Percentiles rank a stretch among this genome's conserved stretches.
phyloP scores from a whole-genome alignment of 2,113 vertebrate genomes.

The Hymenochirus boettgeri region DNA sequence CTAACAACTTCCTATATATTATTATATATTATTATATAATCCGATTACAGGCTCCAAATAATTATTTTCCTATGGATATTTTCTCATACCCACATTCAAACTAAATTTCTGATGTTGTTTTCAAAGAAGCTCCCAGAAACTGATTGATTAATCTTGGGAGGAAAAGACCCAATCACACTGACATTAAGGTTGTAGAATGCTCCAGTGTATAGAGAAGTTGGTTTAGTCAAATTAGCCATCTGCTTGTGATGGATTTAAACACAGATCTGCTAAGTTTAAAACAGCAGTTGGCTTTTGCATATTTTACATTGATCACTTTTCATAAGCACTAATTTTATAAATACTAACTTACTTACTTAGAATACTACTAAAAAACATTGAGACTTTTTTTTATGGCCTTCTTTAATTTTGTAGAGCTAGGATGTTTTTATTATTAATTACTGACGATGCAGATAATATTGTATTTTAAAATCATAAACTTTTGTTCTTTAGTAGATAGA shows the following conservation, averaged over 20 bases:
- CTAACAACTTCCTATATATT: no score
- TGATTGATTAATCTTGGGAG: conserved; percentile 13
- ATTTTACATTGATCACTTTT: conserved; percentile 10
- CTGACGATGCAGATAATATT: no score
- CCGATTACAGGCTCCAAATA: not conserved
- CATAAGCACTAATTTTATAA: conserved; percentile 24
- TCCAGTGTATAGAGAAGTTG: conserved; percentile 54
- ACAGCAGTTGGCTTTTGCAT: conserved; percentile 39
- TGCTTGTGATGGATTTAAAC: conserved; percentile 44
- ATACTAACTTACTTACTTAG: no score
- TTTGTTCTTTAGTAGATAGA: no score
- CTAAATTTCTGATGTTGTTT: not conserved
- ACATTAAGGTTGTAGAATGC: conserved; percentile 44
- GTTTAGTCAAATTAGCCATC: conserved; percentile 56
- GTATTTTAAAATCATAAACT: no score
- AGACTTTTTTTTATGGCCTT: not conserved
- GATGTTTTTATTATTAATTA: no score
- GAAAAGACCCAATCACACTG: conserved; percentile 41
- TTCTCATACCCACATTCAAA: not conserved
- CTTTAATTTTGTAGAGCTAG: no score
- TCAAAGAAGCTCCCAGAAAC: not conserved
- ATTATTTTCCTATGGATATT: not conserved
- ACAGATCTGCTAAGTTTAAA: conserved; percentile 21
- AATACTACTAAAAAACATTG: not conserved
- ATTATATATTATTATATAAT: no score